A percentile compares a stretch with the other conserved stretches of the same genome.
Evolutionary conservation across 2,797 vertebrate species (phyloP).

Genomic region (Eupleurogrammus muticus): DNA sequence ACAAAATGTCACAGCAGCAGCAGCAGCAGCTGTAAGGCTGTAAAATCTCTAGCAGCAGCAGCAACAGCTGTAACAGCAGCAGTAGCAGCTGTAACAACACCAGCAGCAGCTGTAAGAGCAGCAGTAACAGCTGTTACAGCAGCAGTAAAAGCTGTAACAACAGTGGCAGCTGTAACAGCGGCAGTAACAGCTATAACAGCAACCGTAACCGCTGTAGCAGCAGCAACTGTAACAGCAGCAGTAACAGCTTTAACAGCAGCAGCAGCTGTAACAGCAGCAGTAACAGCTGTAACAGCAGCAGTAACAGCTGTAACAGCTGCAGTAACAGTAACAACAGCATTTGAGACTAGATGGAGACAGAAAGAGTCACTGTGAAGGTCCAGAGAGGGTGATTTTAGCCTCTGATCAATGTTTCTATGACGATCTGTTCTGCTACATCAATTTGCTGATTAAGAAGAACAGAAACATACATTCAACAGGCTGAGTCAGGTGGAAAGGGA

Average conservation of each 20-base stretch:
- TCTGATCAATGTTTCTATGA: neutral
- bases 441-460: neutral
- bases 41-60: no score
- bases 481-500: neutral
- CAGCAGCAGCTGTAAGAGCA: no score
- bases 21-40: no score
- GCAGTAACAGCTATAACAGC: no score
- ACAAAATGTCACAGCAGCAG: neutral
- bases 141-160: no score
- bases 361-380: neutral
- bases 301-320: no score
- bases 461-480: neutral
- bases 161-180: no score
- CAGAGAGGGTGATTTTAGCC: conserved; percentile 8
- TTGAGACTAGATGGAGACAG: neutral
- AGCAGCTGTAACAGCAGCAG: neutral
- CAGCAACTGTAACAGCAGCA: neutral
- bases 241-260: neutral
- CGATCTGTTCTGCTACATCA: neutral
- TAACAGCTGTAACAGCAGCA: neutral
- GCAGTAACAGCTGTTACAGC: no score
- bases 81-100: no score
- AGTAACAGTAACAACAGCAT: no score
- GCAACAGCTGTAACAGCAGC: no score
- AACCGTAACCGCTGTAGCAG: no score